Evolutionary conservation across 30 jellyfish, hydroid and myxozoan genomes (phyloP), one percentile per base, ranked within the genome.

Genomic region (Cassiopea xamachana): DNA sequence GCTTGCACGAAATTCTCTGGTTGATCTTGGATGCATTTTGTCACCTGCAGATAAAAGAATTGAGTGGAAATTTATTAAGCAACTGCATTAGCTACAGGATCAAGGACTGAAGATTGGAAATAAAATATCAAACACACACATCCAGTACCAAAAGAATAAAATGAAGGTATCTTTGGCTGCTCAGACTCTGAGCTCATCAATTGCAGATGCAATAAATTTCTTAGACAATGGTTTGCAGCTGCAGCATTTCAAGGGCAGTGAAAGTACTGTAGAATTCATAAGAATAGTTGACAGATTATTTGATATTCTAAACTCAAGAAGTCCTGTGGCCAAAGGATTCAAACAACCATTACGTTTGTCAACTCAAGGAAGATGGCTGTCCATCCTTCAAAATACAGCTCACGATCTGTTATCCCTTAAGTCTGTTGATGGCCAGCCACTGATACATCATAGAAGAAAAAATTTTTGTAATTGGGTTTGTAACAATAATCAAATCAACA

Each of bases 261-360:
- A 62, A 47, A 55, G 86, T 59, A 88, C 90, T 17, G 91, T 79
- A 48, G 50, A 77, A 50, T 77, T 88, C 70, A 62, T 88, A 6
- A 60, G 85, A 78, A 12, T 43, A 14, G 47, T 78, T 44, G 90
- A 79, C 79, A 84, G 86, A 60, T 44, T 70, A 39, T 77, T 77
- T 88, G 95, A 49, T 48, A 44, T 88, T 48, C 77, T 79, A 7
- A 88, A 79, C 58, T 77, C 90, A 67, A 79, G 90, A 67, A 88
- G 77, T 69, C 91, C 90, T 2, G 78, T 47, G 3, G 95, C 95
- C 12, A 62, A 16, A 14, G 95, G 78, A 9, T 67, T 67, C 15
- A 48, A 86, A 70, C 84, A 73, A 43, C 93, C 93, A 55, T 85
- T 87, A 50, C 49, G 64, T 39, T 27, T 80, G 60, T 80, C 79